Percentiles rank a stretch among this genome's conserved stretches.
Evolutionary conservation across 2,797 vertebrate genomes (phyloP).

Genomic region (Mustela erminea): DNA sequence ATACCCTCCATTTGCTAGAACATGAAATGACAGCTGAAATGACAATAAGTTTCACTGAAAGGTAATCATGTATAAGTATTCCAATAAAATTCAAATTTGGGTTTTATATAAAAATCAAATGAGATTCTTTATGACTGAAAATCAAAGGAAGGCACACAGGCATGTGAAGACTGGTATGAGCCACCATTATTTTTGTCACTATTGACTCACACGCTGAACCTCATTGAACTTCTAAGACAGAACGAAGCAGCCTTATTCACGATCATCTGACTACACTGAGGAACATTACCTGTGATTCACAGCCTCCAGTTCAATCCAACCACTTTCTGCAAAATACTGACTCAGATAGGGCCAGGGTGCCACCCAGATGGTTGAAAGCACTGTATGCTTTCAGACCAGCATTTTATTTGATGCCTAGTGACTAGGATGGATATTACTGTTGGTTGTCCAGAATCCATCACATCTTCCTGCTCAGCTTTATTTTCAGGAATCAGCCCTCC

Average conservation of each 20-base stretch:
- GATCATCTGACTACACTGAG: not conserved
- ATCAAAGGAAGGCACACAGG: not conserved
- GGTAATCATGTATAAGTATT: slow-evolving; percentile 29
- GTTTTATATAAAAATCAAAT: slow-evolving; percentile 65
- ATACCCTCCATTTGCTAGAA: slow-evolving; percentile 24
- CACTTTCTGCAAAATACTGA: not conserved
- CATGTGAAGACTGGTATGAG: not conserved
- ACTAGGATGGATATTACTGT: not conserved
- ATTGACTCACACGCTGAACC: slow-evolving; percentile 23
- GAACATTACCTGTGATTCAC: not conserved
- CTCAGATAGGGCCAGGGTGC: not conserved
- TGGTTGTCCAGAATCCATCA: not conserved
- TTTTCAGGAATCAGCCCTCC: too few species aligned
- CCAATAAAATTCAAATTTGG: slow-evolving; percentile 63
- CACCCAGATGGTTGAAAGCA: too few species aligned
- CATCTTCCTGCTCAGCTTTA: not conserved
- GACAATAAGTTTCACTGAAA: slow-evolving; percentile 54
- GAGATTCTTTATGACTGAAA: slow-evolving; percentile 45
- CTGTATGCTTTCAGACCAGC: not conserved
- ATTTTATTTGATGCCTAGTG: not conserved
- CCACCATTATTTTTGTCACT: not conserved
- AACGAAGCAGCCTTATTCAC: not conserved
- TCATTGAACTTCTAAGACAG: not conserved
- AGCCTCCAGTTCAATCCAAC: not conserved
- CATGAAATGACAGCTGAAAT: slow-evolving; percentile 58